Evolutionary conservation across 2,888 invertebrate species (phyloP).

Genomic region (Entomobrya proxima): DNA sequence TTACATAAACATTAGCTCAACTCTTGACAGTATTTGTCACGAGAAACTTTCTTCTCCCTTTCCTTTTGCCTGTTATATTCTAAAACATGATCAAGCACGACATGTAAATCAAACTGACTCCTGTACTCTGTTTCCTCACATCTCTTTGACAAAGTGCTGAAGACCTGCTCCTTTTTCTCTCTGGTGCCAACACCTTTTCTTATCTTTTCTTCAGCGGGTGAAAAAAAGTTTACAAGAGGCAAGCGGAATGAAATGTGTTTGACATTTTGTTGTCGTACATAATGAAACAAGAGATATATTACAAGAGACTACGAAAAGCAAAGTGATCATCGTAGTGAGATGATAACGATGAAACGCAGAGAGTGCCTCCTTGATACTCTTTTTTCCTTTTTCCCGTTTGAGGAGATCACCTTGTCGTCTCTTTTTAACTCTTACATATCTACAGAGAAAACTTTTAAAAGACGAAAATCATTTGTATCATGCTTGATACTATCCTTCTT

Average conservation of each 20-base stretch:
- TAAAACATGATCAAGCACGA: constrained; percentile 41
- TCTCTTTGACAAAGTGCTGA: constrained; percentile 35
- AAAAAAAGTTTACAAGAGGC: constrained; percentile 32
- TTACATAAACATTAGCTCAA: constrained; percentile 60
- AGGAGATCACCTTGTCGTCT: too few species aligned
- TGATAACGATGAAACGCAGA: background rate
- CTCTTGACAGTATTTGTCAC: constrained; percentile 19
- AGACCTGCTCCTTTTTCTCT: constrained; percentile 8
- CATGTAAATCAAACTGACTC: constrained; percentile 63
- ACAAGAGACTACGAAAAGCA: background rate
- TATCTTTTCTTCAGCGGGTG: background rate
- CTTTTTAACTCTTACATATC: too few species aligned
- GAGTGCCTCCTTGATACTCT: background rate
- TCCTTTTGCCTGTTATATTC: constrained; percentile 1
- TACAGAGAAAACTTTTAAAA: too few species aligned
- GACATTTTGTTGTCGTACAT: constrained; percentile 43
- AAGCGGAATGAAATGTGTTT: constrained; percentile 46
- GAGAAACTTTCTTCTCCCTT: background rate
- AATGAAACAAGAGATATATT: constrained; percentile 49
- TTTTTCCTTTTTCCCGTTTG: background rate
- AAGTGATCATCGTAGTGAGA: background rate
- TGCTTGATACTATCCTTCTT: background rate
- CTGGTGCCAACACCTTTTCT: constrained; percentile 10
- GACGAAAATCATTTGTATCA: constrained; percentile 30
- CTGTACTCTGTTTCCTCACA: background rate